Percentiles rank a stretch among this genome's conserved stretches.
These are phyloP conservation scores for Centropus unirufus DNA, from an alignment of 2,113 vertebrate genomes.

Conservation along the genomic window DNA sequence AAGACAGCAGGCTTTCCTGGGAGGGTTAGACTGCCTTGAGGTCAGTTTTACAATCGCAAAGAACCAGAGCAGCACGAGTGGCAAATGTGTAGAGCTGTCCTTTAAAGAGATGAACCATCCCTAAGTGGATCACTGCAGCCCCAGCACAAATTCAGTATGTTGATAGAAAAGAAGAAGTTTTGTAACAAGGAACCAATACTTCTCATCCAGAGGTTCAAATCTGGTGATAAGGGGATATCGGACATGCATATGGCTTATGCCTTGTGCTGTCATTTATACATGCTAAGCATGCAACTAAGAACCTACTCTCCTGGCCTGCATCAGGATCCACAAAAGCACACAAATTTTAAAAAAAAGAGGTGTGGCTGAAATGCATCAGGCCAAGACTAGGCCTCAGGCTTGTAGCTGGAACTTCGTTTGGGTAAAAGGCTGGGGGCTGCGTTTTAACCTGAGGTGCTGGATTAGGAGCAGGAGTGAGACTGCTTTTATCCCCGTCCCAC, in stretches of 20 bases:
- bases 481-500: background rate
- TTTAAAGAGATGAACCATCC: background rate
- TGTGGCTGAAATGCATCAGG: background rate
- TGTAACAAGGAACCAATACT: background rate
- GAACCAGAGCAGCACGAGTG: background rate
- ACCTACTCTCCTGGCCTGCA: background rate
- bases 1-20: background rate
- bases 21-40: constrained; percentile 2
- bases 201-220: background rate
- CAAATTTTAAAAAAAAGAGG: no score
- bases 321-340: background rate
- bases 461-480: background rate
- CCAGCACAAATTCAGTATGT: background rate
- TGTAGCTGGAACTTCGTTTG: background rate
- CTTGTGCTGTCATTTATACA: background rate
- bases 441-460: background rate
- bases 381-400: background rate
- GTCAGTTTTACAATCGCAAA: background rate
- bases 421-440: background rate
- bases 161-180: background rate
- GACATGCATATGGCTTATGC: background rate
- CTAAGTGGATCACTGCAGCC: background rate
- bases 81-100: background rate
- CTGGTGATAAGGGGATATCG: background rate
- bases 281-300: background rate